A percentile compares a stretch with the other conserved stretches of the same genome.
phyloP scores from a whole-genome alignment of 2,888 invertebrate species.

The Dioctria rufipes region DNA sequence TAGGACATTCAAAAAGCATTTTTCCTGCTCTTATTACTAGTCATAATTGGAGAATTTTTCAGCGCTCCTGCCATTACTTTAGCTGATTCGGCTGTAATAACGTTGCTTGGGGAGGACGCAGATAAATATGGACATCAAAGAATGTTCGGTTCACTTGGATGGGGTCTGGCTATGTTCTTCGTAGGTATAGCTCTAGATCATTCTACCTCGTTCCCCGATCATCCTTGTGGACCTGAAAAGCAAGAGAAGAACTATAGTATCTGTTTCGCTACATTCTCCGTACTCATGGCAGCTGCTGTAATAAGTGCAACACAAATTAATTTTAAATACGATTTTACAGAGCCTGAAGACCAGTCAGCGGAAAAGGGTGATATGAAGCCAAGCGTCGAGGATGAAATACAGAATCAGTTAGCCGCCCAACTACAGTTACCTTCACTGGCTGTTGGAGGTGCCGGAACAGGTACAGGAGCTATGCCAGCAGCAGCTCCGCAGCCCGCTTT shows the following conservation, averaged over 20 bases:
- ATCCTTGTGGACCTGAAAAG: constrained; percentile 90
- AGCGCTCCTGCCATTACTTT: constrained; percentile 96
- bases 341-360: constrained; percentile 71
- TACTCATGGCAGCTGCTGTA: constrained; percentile 95
- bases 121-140: constrained; percentile 96
- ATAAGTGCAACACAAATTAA: constrained; percentile 87
- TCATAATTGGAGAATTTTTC: constrained; percentile 98
- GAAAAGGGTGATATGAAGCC: constrained; percentile 70
- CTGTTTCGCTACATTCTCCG: constrained; percentile 97
- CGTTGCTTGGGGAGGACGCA: constrained; percentile 89
- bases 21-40: constrained; percentile 91
- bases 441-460: constrained; percentile 67
- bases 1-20: constrained; percentile 95
- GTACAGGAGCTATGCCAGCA: constrained; percentile 63
- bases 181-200: constrained; percentile 94
- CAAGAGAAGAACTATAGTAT: constrained; percentile 98
- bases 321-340: constrained; percentile 76
- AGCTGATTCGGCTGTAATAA: constrained; percentile 93
- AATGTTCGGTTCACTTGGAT: constrained; percentile 98
- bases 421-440: constrained; percentile 85
- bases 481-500: constrained; percentile 70
- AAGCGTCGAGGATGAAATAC: constrained; percentile 83
- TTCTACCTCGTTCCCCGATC: constrained; percentile 94
- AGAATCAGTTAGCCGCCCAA: constrained; percentile 88
- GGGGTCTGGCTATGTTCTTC: constrained; percentile 99